These are phyloP conservation scores for Puntigrus tetrazona DNA, from an alignment of 2,113 vertebrate genomes.

Conservation along the genomic window DNA sequence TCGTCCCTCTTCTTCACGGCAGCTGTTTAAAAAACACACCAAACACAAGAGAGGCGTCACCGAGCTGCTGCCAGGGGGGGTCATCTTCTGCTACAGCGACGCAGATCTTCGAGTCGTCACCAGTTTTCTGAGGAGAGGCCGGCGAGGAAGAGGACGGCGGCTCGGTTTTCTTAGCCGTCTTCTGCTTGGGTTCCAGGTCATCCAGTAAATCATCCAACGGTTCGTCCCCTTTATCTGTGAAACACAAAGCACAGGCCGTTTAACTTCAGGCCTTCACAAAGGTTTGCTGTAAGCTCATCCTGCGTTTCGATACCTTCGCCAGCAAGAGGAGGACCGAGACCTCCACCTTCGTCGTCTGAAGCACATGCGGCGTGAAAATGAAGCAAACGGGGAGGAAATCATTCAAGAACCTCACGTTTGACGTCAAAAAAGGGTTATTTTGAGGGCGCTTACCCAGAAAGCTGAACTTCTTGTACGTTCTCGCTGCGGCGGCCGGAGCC, in stretches of 20 bases:
- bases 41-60: neutral
- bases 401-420: neutral
- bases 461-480: slow-evolving; percentile 75
- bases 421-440: too few relatives aligned
- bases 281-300: neutral
- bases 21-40: slow-evolving; percentile 23
- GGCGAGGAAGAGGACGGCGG: slow-evolving; percentile 52
- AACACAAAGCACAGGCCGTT: neutral
- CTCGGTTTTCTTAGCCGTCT: slow-evolving; percentile 58
- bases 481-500: slow-evolving; percentile 58
- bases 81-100: neutral
- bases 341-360: slow-evolving; percentile 59
- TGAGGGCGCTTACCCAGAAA: slow-evolving; percentile 80
- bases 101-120: too few relatives aligned
- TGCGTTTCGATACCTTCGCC: slow-evolving; percentile 47
- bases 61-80: too few relatives aligned
- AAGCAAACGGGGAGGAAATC: neutral
- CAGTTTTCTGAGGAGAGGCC: slow-evolving; percentile 41
- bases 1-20: slow-evolving; percentile 66
- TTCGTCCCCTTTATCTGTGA: slow-evolving; percentile 71
- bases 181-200: slow-evolving; percentile 69
- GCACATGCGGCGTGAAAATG: slow-evolving; percentile 49
- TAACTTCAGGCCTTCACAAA: neutral
- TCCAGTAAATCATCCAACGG: slow-evolving; percentile 75
- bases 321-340: slow-evolving; percentile 32